Evolutionary conservation across 2,888 invertebrate genomes (phyloP).

Genomic region (Reticulitermes lucifugus): DNA sequence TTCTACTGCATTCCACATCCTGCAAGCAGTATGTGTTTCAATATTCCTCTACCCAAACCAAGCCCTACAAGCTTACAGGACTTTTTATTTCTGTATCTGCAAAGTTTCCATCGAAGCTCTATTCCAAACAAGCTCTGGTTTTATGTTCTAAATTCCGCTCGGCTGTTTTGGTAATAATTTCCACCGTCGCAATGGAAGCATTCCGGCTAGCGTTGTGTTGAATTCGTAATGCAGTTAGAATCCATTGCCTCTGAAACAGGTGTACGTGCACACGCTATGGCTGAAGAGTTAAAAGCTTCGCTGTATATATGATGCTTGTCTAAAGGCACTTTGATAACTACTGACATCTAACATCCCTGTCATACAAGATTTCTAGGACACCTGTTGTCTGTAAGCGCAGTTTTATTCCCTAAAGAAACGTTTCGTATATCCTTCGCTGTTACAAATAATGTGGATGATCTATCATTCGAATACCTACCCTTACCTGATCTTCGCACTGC

Average conservation of each 20-base stretch:
- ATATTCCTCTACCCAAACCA: neutral
- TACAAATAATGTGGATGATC: too few species aligned
- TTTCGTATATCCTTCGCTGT: too few species aligned
- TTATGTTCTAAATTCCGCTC: neutral
- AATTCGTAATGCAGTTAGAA: neutral
- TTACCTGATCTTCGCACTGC: too few species aligned
- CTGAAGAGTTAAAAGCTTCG: neutral
- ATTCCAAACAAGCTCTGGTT: too few species aligned
- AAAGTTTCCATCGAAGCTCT: neutral
- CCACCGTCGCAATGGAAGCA: neutral
- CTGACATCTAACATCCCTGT: neutral
- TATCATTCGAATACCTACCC: too few species aligned
- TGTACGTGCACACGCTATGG: neutral
- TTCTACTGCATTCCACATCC: too few species aligned
- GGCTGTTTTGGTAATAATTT: neutral
- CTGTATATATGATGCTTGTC: neutral
- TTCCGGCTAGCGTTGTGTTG: neutral
- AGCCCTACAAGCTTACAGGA: neutral
- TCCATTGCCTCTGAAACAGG: neutral
- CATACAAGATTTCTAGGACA: neutral
- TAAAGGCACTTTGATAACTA: neutral
- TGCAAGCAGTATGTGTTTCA: neutral
- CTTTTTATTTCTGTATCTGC: neutral
- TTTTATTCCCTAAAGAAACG: too few species aligned
- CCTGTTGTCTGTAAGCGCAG: too few species aligned